Base-by-base conservation (phyloP, 2,797 vertebrate species). In the Enteromius mattozi region DNA sequence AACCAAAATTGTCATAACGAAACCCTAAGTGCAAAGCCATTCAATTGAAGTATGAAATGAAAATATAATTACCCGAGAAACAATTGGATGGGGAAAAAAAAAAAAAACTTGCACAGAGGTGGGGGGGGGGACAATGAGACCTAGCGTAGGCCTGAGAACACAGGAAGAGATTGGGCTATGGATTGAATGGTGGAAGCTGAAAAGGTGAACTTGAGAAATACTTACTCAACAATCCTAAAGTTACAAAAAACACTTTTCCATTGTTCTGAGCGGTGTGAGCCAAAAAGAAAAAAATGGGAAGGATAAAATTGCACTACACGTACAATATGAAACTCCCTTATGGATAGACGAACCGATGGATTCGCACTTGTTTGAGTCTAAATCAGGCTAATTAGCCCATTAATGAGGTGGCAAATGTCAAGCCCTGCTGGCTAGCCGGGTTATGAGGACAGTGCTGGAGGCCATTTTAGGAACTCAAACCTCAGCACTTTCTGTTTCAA, bases 321-420 rank as follows among this genome's bases (percentile, higher is more conserved):
- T 71, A 45, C 87, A 80, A 80, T 75, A 59, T 80, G 27, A 81
- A 78, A 86, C 81, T 81, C 89, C 85, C 85, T 24, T 37, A 61
- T 79, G 85, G 45, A 83, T 42, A 54, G 24, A 78, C 19, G 61
- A 76, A 61, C 17, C 75, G 70, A 87, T 68, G 51, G 77, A 66
- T 84, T 47, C 3, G 5, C 33, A 81, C 66, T 74, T 69, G 66
- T 85, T 86, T 77, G 75, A 66, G 85, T 86, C 80, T 83, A 90
- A 90, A 91, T 93, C 88, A 89, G 89, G 91, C 91, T 94, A 94
- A 95, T 95, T 94, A 94, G 91, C 90, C 91, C 88, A 92, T 94
- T 93, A 93, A 91, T 92, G 90, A 92, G 92, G 92, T 90, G 91
- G 91, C 92, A 93, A 95, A 95, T 94, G 94, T 94, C 95, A 95